A percentile compares a stretch with the other conserved stretches of the same genome.
Evolutionary conservation across 2,113 vertebrate genomes (phyloP).

Genomic region (Heloderma charlesbogerti): DNA sequence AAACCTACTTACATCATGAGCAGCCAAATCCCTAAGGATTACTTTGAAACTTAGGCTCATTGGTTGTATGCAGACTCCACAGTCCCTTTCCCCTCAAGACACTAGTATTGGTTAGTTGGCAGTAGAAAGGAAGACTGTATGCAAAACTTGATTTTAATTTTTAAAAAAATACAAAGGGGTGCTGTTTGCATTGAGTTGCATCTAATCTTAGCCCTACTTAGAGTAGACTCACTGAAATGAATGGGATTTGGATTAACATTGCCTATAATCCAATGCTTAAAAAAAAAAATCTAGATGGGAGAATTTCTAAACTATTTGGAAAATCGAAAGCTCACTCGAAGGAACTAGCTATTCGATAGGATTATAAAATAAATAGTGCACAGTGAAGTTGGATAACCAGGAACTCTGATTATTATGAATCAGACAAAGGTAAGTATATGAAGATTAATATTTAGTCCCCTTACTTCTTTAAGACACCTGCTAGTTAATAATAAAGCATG

Average conservation of each 20-base stretch:
- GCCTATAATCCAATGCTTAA: too few species aligned
- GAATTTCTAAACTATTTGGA: neutral
- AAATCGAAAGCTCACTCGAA: neutral
- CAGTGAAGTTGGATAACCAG: neutral
- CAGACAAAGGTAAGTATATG: neutral
- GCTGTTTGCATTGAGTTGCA: too few species aligned
- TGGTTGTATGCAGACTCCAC: neutral
- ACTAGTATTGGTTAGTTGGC: neutral
- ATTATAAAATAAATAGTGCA: neutral
- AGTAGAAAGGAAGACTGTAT: neutral
- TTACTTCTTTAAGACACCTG: neutral
- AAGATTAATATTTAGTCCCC: neutral
- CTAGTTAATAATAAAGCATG: neutral
- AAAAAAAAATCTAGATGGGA: neutral
- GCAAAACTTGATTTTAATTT: neutral
- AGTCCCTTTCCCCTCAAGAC: neutral
- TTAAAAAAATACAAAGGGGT: too few species aligned
- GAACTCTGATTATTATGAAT: neutral
- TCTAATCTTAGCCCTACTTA: too few species aligned
- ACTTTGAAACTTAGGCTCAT: neutral
- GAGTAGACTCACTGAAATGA: too few species aligned
- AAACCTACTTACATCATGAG: neutral
- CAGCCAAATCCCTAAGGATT: neutral
- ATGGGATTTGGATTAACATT: too few species aligned
- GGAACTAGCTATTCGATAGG: neutral